Conservation (phyloP, 2,113 vertebrate genomes). For the Catharus bicknelli region DNA sequence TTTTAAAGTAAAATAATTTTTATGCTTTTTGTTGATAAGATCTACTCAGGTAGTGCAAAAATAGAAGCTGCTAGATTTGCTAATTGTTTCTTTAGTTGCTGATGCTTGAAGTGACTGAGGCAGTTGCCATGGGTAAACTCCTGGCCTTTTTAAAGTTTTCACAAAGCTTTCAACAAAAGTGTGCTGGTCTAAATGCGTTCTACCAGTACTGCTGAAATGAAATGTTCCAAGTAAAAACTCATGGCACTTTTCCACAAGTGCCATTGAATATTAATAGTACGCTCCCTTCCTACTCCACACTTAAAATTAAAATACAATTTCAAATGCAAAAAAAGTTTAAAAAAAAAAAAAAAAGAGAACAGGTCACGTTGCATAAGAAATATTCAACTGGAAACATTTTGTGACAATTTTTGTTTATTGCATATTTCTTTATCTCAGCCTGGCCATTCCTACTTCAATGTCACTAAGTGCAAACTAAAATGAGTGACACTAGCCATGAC, state of each 20-base stretch:
- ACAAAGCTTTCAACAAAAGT: constrained; percentile 6
- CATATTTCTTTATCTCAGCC: constrained; percentile 18
- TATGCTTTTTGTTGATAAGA: not conserved
- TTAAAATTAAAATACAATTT: not conserved
- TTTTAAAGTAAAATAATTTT: not conserved
- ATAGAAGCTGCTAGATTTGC: not conserved
- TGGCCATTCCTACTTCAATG: constrained; percentile 5
- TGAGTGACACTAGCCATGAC: constrained; percentile 44
- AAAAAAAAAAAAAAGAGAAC: not conserved
- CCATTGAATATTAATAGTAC: not conserved
- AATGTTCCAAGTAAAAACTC: not conserved
- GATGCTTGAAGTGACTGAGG: not conserved
- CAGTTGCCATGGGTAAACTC: constrained; percentile 35
- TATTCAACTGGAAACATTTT: not conserved
- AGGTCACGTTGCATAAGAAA: not conserved
- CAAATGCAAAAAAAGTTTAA: not conserved
- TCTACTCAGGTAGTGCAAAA: not conserved
- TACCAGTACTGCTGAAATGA: not conserved
- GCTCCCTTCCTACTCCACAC: not conserved
- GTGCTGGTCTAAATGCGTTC: not conserved
- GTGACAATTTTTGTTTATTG: constrained; percentile 5
- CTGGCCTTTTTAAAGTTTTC: constrained; percentile 14
- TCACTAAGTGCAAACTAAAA: constrained; percentile 45
- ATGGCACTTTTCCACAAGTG: not conserved
- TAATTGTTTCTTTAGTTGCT: not conserved